phyloP scores from a whole-genome alignment of 2,797 vertebrate genomes.

The Hafferia zeledoni region DNA sequence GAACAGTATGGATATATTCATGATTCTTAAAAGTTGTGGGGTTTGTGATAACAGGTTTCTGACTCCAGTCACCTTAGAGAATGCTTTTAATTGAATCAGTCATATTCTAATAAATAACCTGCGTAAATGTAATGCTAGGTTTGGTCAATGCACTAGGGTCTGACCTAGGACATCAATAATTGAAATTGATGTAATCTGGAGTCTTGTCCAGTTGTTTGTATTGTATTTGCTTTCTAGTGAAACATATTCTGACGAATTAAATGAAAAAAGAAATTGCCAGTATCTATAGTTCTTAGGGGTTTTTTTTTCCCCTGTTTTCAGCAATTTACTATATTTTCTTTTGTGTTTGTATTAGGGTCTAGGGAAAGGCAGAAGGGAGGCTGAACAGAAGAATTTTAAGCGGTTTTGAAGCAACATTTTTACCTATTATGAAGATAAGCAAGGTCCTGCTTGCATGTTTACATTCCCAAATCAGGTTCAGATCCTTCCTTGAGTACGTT shows the following conservation, averaged over 20 bases:
- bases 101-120: background rate
- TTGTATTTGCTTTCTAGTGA: background rate
- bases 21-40: background rate
- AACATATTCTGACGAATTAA: background rate
- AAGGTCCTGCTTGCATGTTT: background rate
- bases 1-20: background rate
- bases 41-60: background rate
- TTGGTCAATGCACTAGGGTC: background rate
- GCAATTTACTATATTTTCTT: background rate
- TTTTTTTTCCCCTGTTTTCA: background rate
- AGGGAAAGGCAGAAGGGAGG: background rate
- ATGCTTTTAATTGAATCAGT: background rate
- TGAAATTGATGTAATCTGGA: background rate
- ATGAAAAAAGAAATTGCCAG: background rate
- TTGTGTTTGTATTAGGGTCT: background rate
- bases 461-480: background rate
- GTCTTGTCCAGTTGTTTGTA: background rate
- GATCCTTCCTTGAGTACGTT: background rate
- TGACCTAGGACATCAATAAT: background rate
- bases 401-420: background rate
- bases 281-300: background rate
- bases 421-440: background rate
- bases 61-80: background rate
- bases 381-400: background rate
- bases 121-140: background rate